Evolutionary conservation across 2,888 invertebrate genomes (phyloP).

Genomic region (Taphrorychus bicolor): DNA sequence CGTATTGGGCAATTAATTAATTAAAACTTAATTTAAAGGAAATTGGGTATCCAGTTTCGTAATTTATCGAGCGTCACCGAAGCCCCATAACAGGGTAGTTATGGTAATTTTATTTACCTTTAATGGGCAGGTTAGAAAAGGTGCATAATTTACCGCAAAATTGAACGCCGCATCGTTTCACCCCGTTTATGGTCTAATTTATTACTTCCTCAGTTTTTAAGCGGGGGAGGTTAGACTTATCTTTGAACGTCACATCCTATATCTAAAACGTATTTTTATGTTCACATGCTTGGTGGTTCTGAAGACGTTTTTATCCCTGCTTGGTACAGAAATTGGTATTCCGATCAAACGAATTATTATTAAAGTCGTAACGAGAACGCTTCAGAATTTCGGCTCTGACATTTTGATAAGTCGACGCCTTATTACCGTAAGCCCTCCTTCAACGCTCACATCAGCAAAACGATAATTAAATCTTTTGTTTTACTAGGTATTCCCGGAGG

Average conservation of each 20-base stretch:
- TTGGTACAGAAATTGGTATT: neutral
- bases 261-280: too few species aligned
- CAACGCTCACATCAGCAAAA: conserved; percentile 6
- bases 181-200: conserved; percentile 21
- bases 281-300: too few species aligned
- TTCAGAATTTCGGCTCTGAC: conserved; percentile 1
- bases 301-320: too few species aligned
- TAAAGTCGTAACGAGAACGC: conserved; percentile 1
- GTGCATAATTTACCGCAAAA: conserved; percentile 26
- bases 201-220: conserved; percentile 21
- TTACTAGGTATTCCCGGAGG: conserved; percentile 1
- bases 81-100: conserved; percentile 29
- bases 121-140: conserved; percentile 27
- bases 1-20: conserved; percentile 18
- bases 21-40: conserved; percentile 27
- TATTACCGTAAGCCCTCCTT: conserved; percentile 8
- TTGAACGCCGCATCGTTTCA: conserved; percentile 20
- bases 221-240: too few species aligned
- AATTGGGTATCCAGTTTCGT: conserved; percentile 15
- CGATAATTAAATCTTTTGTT: conserved; percentile 31
- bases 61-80: conserved; percentile 24
- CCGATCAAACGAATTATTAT: neutral
- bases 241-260: too few species aligned
- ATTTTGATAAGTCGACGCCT: neutral
- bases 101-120: conserved; percentile 38